These are phyloP conservation scores for Corythoichthys intestinalis DNA, from an alignment of 2,113 vertebrate species.

Conservation along the genomic window DNA sequence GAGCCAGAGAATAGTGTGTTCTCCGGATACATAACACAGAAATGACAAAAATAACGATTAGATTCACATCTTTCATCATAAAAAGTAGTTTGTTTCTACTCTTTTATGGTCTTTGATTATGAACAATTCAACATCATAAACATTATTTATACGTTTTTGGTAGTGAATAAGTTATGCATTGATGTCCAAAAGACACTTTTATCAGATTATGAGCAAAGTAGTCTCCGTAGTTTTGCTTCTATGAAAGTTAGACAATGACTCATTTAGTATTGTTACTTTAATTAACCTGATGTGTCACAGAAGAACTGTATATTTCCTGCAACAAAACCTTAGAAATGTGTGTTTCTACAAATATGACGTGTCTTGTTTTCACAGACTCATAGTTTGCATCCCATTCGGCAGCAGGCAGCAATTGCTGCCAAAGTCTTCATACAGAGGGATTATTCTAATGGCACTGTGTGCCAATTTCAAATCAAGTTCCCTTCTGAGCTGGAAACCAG, in stretches of 20 bases:
- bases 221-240: background rate
- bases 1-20: too few species aligned
- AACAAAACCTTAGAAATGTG: background rate
- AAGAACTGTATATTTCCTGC: background rate
- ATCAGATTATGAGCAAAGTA: background rate
- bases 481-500: conserved; percentile 90
- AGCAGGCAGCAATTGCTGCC: conserved; percentile 85
- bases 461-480: conserved; percentile 96
- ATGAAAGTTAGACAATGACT: background rate
- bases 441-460: conserved; percentile 90
- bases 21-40: too few species aligned
- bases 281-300: background rate
- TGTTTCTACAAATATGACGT: background rate
- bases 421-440: conserved; percentile 97
- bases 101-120: too few species aligned
- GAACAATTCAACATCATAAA: too few species aligned
- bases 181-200: too few species aligned
- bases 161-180: too few species aligned
- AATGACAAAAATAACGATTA: too few species aligned
- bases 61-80: too few species aligned
- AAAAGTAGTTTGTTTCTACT: too few species aligned
- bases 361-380: conserved; percentile 77
- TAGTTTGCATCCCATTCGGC: conserved; percentile 91
- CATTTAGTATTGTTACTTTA: background rate
- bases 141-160: too few species aligned